These are phyloP conservation scores for Psittacula echo DNA, from an alignment of 2,797 vertebrate genomes.

Conservation along the genomic window DNA sequence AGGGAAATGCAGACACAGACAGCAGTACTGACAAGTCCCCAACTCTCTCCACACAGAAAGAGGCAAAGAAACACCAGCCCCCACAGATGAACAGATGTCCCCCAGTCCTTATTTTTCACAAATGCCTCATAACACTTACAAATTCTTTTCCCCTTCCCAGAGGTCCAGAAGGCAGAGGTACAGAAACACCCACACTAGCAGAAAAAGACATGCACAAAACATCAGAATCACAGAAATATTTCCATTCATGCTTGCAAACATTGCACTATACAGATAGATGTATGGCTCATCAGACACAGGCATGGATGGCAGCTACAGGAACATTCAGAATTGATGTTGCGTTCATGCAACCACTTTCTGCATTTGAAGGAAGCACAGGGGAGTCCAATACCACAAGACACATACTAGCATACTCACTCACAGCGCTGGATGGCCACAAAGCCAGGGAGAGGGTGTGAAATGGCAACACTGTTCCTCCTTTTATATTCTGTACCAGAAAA, in stretches of 20 bases:
- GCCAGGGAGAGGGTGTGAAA: background rate
- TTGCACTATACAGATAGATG: background rate
- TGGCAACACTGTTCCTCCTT: background rate
- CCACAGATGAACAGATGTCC: background rate
- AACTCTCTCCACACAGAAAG: background rate
- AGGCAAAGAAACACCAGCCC: background rate
- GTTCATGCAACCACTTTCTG: background rate
- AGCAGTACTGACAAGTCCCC: background rate
- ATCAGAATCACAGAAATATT: background rate
- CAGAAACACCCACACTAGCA: background rate
- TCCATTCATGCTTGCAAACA: background rate
- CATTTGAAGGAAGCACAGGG: background rate
- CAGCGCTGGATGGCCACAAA: background rate
- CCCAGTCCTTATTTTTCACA: background rate
- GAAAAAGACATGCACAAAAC: rapidly evolving
- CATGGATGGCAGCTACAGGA: background rate
- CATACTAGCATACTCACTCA: background rate
- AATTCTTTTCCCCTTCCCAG: background rate
- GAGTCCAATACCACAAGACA: background rate
- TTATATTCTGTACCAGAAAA: background rate
- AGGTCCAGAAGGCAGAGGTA: background rate
- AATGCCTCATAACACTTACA: background rate
- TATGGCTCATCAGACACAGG: background rate
- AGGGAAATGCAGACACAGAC: background rate
- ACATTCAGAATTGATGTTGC: background rate